These are phyloP conservation scores for Thunnus maccoyii DNA, from an alignment of 2,113 vertebrate species.

Conservation along the genomic window DNA sequence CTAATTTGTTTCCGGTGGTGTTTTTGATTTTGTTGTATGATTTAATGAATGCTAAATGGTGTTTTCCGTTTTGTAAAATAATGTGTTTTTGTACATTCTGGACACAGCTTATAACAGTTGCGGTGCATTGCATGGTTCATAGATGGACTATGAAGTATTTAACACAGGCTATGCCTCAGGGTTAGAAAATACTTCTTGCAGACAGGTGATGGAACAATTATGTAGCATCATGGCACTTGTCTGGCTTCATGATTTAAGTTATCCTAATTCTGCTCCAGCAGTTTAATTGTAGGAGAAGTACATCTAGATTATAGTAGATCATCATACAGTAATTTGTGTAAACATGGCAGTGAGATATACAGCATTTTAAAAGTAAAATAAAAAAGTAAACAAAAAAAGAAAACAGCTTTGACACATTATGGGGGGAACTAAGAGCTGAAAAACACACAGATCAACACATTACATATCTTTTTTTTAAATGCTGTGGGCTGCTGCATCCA, in stretches of 20 bases:
- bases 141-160: too few relatives aligned
- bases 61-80: too few relatives aligned
- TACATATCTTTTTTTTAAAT: not conserved
- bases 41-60: too few relatives aligned
- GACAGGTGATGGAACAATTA: slow-evolving; percentile 9
- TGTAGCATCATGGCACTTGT: not conserved
- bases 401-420: not conserved
- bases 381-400: too few relatives aligned
- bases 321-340: not conserved
- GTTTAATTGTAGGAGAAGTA: not conserved
- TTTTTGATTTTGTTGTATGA: too few relatives aligned
- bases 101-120: too few relatives aligned
- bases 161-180: too few relatives aligned
- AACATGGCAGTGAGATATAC: not conserved
- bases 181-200: not conserved
- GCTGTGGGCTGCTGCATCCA: not conserved
- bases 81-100: too few relatives aligned
- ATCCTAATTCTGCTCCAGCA: not conserved
- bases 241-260: not conserved
- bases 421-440: not conserved
- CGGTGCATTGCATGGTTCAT: too few relatives aligned
- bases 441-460: not conserved
- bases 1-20: too few relatives aligned
- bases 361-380: too few relatives aligned
- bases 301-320: not conserved